Evolutionary conservation across 2,113 vertebrate genomes (phyloP), one percentile per base, ranked within the genome.

Genomic region (Scophthalmus maximus): DNA sequence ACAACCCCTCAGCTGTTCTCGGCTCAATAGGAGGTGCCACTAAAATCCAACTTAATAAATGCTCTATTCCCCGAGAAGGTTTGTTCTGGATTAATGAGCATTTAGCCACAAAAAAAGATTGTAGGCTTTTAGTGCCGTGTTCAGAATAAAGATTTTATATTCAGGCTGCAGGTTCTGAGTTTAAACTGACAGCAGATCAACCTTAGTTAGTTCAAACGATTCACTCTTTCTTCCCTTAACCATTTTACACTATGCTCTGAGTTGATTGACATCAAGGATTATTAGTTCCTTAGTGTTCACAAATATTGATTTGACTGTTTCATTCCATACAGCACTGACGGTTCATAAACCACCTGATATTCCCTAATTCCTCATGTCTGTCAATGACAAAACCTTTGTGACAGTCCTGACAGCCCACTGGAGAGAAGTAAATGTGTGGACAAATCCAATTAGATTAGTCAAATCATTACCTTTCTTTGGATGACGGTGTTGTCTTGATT

Each of bases 401-500:
- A 46, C 18, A 8, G 42, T 18, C 14, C 1, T 9, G 42, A 46
- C 18, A 8, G 42, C 42, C 14, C 42, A 46, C 14, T 46, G 6
- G 42, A n/a, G 42, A 8, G n/a, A 46, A 10, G 17, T 6, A n/a
- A n/a, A 14, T 46, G 18, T 46, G 18, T 46, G 18, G 42, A 0
- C 18, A n/a, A n/a, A 46, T 46, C 8, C 42, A 46, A 46, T 46
- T 8, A n/a, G 11, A n/a, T 46, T 12, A n/a, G 42, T 46, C 17
- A 18, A 20, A n/a, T 46, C 42, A 8, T 77, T 51, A 67, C 12
- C 67, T 58, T 73, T n/a, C n/a, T 60, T 44, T 63, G 44, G 42
- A 25, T 18, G 36, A 69, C 70, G 7, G 44, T 55, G 62, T 46
- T 53, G 51, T 61, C 76, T 75, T 72, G n/a, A n/a, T n/a, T n/a